Evolutionary conservation across 2,113 vertebrate genomes (phyloP).

Genomic region (Callorhinus ursinus): DNA sequence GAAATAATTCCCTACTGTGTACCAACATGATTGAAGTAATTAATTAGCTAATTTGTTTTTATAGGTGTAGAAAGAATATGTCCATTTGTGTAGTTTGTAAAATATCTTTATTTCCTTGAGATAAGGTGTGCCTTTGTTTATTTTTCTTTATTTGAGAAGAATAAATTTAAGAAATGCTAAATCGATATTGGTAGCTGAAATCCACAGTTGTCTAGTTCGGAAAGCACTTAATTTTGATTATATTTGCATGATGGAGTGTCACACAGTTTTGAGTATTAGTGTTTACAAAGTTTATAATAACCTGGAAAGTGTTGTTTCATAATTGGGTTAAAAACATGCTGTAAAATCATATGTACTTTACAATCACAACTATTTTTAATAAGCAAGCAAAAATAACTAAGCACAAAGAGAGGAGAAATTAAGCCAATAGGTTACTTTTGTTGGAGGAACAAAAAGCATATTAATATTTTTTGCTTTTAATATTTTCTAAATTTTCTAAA

Average conservation of each 20-base stretch:
- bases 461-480: not conserved
- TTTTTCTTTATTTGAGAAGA: constrained; percentile 18
- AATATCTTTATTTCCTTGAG: not conserved
- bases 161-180: not conserved
- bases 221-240: not conserved
- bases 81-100: not conserved
- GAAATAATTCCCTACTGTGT: not conserved
- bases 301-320: not conserved
- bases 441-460: not conserved
- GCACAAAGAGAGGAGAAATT: not conserved
- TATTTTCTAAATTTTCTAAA: not conserved
- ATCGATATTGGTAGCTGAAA: not conserved
- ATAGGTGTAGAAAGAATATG: not conserved
- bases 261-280: not conserved
- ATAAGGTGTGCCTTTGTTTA: not conserved
- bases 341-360: not conserved
- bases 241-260: not conserved
- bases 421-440: not conserved
- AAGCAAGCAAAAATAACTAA: not conserved
- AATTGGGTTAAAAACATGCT: not conserved
- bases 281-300: not conserved
- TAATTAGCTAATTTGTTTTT: not conserved
- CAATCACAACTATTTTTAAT: not conserved
- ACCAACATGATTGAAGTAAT: not conserved
- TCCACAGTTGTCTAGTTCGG: not conserved